Evolutionary conservation across 2,888 invertebrate species (phyloP).

Genomic region (Rhodophaea formosa): DNA sequence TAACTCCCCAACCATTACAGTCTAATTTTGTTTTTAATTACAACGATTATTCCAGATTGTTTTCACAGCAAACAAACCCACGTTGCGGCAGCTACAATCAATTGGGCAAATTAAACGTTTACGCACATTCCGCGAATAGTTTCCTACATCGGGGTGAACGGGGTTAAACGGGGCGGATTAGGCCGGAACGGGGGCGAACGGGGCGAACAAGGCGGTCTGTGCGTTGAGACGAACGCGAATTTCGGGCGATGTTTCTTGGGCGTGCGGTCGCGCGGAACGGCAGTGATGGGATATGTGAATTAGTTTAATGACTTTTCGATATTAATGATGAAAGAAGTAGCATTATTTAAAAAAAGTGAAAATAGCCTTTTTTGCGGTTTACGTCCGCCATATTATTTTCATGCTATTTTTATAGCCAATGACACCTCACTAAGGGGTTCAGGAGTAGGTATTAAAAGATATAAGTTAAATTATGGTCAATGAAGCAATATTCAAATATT

Average conservation of each 20-base stretch:
- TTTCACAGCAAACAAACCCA: background rate
- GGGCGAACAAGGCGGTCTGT: background rate
- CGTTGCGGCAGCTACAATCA: slow-evolving; percentile 9
- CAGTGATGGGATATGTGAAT: slow-evolving; percentile 20
- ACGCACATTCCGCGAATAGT: slow-evolving; percentile 14
- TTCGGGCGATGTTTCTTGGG: slow-evolving; percentile 29
- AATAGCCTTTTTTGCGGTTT: no score
- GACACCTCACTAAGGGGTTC: no score
- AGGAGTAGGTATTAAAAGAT: no score
- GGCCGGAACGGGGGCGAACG: background rate
- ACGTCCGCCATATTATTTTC: no score
- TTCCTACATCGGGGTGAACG: slow-evolving; percentile 3
- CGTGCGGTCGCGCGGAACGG: slow-evolving; percentile 33
- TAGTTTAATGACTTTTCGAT: slow-evolving; percentile 6
- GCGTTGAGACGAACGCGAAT: slow-evolving; percentile 24
- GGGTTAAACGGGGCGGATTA: background rate
- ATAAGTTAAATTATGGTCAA: no score
- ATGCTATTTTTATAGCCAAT: no score
- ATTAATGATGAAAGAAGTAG: background rate
- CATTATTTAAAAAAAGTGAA: no score
- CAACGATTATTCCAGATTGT: background rate
- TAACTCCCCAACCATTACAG: background rate
- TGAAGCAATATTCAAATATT: no score
- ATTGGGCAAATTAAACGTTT: slow-evolving; percentile 16
- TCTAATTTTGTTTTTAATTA: background rate